These are phyloP conservation scores for Buphagus erythrorhynchus DNA, from an alignment of 2,797 vertebrate genomes.

Conservation along the genomic window DNA sequence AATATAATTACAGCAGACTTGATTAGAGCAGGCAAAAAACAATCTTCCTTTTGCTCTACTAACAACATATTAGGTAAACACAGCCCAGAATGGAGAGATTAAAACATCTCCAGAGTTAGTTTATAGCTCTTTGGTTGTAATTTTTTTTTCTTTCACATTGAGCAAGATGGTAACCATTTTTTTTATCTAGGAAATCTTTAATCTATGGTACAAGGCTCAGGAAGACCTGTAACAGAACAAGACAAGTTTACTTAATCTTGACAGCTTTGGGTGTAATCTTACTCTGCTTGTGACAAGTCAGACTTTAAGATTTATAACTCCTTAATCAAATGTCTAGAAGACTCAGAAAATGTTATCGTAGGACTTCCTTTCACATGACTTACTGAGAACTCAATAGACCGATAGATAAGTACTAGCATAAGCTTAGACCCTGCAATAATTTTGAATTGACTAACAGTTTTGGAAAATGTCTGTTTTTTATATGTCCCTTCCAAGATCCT, in stretches of 20 bases:
- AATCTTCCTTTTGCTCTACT: background rate
- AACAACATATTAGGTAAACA: slow-evolving; percentile 66
- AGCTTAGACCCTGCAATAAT: slow-evolving; percentile 75
- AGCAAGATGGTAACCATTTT: slow-evolving; percentile 80
- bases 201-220: slow-evolving; percentile 84
- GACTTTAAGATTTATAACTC: slow-evolving; percentile 89
- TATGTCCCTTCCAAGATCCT: background rate
- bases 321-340: slow-evolving; percentile 88
- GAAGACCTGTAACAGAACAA: slow-evolving; percentile 85
- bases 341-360: slow-evolving; percentile 85
- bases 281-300: slow-evolving; percentile 85
- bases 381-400: slow-evolving; percentile 83
- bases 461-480: slow-evolving; percentile 38
- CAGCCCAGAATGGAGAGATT: slow-evolving; percentile 46
- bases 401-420: slow-evolving; percentile 82
- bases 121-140: slow-evolving; percentile 53
- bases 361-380: slow-evolving; percentile 87
- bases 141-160: slow-evolving; percentile 66
- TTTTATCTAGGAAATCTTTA: slow-evolving; percentile 81
- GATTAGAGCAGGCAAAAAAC: background rate
- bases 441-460: slow-evolving; percentile 75
- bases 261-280: slow-evolving; percentile 87
- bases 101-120: slow-evolving; percentile 70
- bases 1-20: slow-evolving; percentile 42
- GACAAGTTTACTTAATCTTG: slow-evolving; percentile 89